These are phyloP conservation scores for Willisornis vidua DNA, from an alignment of 2,113 vertebrate species.

Conservation along the genomic window DNA sequence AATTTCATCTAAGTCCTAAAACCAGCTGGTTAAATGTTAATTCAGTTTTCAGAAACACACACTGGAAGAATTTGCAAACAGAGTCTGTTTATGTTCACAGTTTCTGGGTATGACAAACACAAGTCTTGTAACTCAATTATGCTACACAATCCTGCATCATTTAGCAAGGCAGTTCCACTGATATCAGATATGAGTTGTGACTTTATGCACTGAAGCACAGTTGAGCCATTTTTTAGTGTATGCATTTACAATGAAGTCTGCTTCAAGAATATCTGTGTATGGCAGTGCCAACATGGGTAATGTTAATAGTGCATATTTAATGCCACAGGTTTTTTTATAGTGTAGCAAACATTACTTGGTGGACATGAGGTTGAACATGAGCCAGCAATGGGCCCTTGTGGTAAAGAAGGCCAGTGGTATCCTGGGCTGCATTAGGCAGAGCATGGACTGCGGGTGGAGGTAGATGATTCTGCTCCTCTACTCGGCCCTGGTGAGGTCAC, in stretches of 20 bases:
- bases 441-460: not conserved
- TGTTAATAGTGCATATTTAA: not conserved
- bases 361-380: not conserved
- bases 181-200: not conserved
- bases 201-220: not conserved
- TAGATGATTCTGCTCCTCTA: not conserved
- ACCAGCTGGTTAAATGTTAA: not conserved
- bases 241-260: not conserved
- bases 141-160: not conserved
- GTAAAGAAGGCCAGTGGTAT: not conserved
- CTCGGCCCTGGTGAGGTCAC: not conserved
- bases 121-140: not conserved
- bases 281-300: not conserved
- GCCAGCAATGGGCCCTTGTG: not conserved
- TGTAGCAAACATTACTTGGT: not conserved
- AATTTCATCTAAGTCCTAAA: not conserved
- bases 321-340: not conserved
- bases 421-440: not conserved
- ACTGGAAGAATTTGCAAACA: not conserved
- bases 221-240: not conserved
- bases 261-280: not conserved
- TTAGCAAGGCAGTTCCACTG: not conserved
- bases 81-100: not conserved
- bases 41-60: not conserved
- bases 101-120: not conserved